Conservation (phyloP, 1,140 invertebrate genomes). For the Mesaphorura yosii region DNA sequence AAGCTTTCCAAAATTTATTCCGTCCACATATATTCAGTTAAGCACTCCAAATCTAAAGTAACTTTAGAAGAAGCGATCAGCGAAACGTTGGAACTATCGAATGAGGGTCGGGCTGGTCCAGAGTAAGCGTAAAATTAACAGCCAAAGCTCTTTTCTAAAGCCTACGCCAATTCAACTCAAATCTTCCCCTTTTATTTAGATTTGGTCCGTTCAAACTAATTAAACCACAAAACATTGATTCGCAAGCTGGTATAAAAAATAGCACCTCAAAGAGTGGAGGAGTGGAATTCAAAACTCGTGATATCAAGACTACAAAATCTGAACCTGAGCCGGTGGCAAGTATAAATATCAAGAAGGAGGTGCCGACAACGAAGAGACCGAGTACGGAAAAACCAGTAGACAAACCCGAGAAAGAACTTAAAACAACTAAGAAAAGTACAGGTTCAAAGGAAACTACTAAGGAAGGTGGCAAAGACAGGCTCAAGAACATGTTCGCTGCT, state of each 20-base stretch:
- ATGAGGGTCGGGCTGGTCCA: slow-evolving; percentile 1
- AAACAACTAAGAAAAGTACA: background rate
- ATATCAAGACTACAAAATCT: no score
- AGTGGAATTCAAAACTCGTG: no score
- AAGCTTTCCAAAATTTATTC: slow-evolving; percentile 15
- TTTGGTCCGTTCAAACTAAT: background rate
- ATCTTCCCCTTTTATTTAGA: background rate
- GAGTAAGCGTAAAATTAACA: slow-evolving; percentile 8
- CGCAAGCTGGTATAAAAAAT: no score
- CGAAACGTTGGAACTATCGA: background rate
- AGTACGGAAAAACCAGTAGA: background rate
- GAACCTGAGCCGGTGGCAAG: background rate
- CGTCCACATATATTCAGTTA: slow-evolving; percentile 18
- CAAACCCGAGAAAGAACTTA: background rate
- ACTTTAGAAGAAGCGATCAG: background rate
- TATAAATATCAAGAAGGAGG: background rate
- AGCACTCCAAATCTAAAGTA: slow-evolving; percentile 3
- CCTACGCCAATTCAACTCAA: no score
- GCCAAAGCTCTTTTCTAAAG: no score
- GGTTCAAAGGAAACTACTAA: background rate
- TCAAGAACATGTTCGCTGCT: slow-evolving; percentile 21
- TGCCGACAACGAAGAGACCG: background rate
- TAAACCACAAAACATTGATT: background rate
- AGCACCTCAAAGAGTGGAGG: no score
- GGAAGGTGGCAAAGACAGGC: slow-evolving; percentile 1